Evolutionary conservation across 2,888 invertebrate genomes (phyloP).

Genomic region (Melanargia galathea): DNA sequence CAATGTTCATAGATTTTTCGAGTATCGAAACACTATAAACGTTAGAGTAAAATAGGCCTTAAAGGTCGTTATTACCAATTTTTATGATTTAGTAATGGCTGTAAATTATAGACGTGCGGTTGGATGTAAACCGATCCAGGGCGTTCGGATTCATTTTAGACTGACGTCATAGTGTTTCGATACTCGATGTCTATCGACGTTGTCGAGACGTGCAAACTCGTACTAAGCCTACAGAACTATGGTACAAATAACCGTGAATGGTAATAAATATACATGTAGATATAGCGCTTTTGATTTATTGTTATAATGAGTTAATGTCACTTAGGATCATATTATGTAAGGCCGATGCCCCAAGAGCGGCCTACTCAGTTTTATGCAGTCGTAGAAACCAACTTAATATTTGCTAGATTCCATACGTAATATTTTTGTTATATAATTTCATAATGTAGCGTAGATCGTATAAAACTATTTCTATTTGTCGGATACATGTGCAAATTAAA

Average conservation of each 20-base stretch:
- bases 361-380: slow-evolving; percentile 34
- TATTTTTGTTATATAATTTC: slow-evolving; percentile 61
- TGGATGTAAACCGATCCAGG: too few species aligned
- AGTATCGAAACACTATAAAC: too few species aligned
- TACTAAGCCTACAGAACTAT: slow-evolving; percentile 45
- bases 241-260: slow-evolving; percentile 68
- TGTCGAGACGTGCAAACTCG: too few species aligned
- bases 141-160: too few species aligned
- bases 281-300: slow-evolving; percentile 51
- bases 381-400: slow-evolving; percentile 41
- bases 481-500: slow-evolving; percentile 42
- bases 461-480: slow-evolving; percentile 45
- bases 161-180: too few species aligned
- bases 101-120: too few species aligned
- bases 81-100: too few species aligned
- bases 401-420: slow-evolving; percentile 71
- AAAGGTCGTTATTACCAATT: too few species aligned
- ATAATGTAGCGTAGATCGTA: slow-evolving; percentile 54
- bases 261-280: slow-evolving; percentile 48
- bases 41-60: too few species aligned
- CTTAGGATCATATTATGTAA: slow-evolving; percentile 45
- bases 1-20: too few species aligned
- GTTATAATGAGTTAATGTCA: slow-evolving; percentile 45
- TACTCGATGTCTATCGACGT: too few species aligned
- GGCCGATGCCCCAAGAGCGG: slow-evolving; percentile 21